Evolutionary conservation across 2,888 invertebrate genomes (phyloP).

Genomic region (Dilophus febrilis): DNA sequence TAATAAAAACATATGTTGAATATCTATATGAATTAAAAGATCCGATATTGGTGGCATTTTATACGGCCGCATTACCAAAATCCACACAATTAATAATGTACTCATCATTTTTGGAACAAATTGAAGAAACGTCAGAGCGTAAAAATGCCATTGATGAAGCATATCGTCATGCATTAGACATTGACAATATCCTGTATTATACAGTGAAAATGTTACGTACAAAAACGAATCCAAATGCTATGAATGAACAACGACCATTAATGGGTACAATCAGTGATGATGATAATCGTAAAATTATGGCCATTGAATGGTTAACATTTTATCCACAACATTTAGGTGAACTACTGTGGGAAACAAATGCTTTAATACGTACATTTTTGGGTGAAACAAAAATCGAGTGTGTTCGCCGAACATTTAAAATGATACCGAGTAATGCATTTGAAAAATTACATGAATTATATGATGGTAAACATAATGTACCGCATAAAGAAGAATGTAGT

Average conservation of each 20-base stretch:
- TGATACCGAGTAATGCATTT: slow-evolving; percentile 49
- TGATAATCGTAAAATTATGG: slow-evolving; percentile 54
- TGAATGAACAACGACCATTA: slow-evolving; percentile 16
- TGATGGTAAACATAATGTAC: slow-evolving; percentile 30
- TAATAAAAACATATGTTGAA: slow-evolving; percentile 57
- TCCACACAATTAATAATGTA: slow-evolving; percentile 44
- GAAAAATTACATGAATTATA: slow-evolving; percentile 34
- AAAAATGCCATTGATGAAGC: slow-evolving; percentile 52
- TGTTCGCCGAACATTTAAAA: slow-evolving; percentile 56
- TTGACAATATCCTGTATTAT: slow-evolving; percentile 65
- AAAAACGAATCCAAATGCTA: slow-evolving; percentile 11
- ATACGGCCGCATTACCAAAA: slow-evolving; percentile 60
- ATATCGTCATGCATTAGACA: slow-evolving; percentile 56
- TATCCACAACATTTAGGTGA: slow-evolving; percentile 62
- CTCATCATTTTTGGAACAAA: slow-evolving; percentile 48
- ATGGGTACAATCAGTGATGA: slow-evolving; percentile 41
- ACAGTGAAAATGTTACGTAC: slow-evolving; percentile 63
- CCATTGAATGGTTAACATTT: slow-evolving; percentile 76
- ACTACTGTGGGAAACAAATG: slow-evolving; percentile 74
- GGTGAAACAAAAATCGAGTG: slow-evolving; percentile 68
- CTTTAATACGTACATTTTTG: slow-evolving; percentile 70
- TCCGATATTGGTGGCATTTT: slow-evolving; percentile 64
- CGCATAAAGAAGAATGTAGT: slow-evolving; percentile 32
- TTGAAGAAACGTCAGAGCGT: slow-evolving; percentile 41
- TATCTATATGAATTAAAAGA: slow-evolving; percentile 41